Evolutionary conservation across 2,797 vertebrate species (phyloP).

Genomic region (Takifugu ocellatus): DNA sequence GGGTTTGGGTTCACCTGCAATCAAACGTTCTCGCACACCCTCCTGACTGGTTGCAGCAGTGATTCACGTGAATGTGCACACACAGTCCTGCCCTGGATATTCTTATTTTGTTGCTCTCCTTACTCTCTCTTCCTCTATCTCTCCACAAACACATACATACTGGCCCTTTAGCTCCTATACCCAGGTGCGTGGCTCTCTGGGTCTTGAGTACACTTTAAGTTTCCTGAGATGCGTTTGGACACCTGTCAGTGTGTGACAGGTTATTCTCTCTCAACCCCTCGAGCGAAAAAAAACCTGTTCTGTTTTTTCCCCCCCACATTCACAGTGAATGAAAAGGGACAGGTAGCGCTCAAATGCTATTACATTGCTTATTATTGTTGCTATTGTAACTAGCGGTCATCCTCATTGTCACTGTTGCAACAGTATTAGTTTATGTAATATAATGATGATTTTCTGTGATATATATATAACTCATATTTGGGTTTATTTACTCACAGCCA

Average conservation of each 20-base stretch:
- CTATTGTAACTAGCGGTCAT: too few species aligned
- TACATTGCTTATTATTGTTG: too few species aligned
- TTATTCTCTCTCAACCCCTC: conserved; percentile 16
- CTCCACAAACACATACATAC: not conserved
- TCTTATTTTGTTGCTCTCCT: not conserved
- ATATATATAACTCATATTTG: too few species aligned
- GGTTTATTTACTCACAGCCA: too few species aligned
- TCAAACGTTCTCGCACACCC: not conserved
- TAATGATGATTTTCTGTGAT: too few species aligned
- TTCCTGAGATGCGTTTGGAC: conserved; percentile 47
- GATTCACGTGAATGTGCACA: too few species aligned
- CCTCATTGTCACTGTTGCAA: too few species aligned
- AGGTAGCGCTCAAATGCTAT: too few species aligned
- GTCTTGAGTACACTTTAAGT: conserved; percentile 21
- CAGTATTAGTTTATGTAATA: too few species aligned
- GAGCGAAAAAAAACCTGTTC: conserved; percentile 15
- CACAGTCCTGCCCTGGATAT: not conserved
- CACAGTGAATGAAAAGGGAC: too few species aligned
- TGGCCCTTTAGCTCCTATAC: conserved; percentile 42
- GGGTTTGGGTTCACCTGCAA: not conserved
- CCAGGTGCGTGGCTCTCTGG: conserved; percentile 44
- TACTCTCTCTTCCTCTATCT: not conserved
- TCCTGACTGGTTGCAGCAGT: too few species aligned
- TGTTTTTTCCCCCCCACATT: not conserved
- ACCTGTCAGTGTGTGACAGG: conserved; percentile 52